Conservation (phyloP, 2,888 invertebrate genomes). For the Apamea epomidion region DNA sequence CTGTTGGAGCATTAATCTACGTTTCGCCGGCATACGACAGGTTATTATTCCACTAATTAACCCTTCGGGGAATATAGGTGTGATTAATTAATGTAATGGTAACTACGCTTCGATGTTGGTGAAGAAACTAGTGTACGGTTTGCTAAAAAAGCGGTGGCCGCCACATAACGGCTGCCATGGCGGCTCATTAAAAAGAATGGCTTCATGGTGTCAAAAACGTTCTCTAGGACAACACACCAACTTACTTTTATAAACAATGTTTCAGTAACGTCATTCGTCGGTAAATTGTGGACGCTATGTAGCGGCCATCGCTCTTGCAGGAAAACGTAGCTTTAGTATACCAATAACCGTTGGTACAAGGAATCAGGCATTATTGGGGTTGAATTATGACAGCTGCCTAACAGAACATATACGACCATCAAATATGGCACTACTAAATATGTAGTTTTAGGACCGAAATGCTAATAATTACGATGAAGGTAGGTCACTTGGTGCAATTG, state of each 20-base stretch:
- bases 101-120: background rate
- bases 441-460: background rate
- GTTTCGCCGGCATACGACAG: background rate
- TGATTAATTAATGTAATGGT: background rate
- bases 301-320: background rate
- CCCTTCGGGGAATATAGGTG: background rate
- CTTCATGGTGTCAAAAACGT: background rate
- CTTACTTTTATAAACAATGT: background rate
- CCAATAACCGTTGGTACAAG: background rate
- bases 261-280: background rate
- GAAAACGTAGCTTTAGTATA: background rate
- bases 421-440: constrained; percentile 31
- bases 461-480: background rate
- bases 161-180: background rate
- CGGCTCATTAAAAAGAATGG: background rate
- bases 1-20: background rate
- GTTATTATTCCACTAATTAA: background rate
- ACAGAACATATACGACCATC: constrained; percentile 11
- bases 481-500: constrained; percentile 20
- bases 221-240: background rate
- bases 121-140: background rate
- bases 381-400: constrained; percentile 39
- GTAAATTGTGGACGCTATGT: background rate
- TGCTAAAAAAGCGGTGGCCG: background rate
- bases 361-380: constrained; percentile 13